These are phyloP conservation scores for Cenopis cana DNA, from an alignment of 2,888 invertebrate species.

Conservation along the genomic window DNA sequence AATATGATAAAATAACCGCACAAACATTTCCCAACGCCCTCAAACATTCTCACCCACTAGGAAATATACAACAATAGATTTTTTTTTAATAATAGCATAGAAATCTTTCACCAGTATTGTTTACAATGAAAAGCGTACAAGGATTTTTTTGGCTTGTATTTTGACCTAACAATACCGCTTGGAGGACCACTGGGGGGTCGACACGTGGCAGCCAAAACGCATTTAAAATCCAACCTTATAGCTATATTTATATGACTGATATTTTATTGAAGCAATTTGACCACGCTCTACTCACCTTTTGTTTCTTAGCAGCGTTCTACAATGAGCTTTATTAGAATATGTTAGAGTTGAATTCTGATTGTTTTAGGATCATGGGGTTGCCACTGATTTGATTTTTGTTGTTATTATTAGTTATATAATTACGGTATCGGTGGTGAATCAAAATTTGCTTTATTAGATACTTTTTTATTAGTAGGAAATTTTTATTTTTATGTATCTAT, in stretches of 20 bases:
- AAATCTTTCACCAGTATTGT: slow-evolving; percentile 47
- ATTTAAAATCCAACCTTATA: slow-evolving; percentile 25
- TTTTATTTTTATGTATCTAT: neutral
- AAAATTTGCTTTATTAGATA: slow-evolving; percentile 26
- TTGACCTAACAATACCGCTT: slow-evolving; percentile 71
- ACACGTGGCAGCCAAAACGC: slow-evolving; percentile 64
- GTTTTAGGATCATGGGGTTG: slow-evolving; percentile 12
- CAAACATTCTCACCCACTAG: slow-evolving; percentile 45
- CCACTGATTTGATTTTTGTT: slow-evolving; percentile 34
- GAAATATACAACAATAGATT: slow-evolving; percentile 60
- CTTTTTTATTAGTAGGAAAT: slow-evolving; percentile 14
- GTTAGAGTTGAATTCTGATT: neutral
- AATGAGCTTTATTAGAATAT: neutral
- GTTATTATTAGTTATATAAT: slow-evolving; percentile 43
- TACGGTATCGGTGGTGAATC: slow-evolving; percentile 42
- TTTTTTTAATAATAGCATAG: slow-evolving; percentile 63
- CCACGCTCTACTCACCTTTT: slow-evolving; percentile 17
- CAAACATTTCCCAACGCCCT: slow-evolving; percentile 43
- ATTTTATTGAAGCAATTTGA: neutral
- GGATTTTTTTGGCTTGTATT: slow-evolving; percentile 77
- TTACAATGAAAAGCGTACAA: slow-evolving; percentile 67
- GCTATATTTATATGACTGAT: neutral
- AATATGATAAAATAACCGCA: slow-evolving; percentile 1
- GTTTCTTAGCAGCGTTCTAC: neutral
- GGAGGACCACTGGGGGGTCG: slow-evolving; percentile 61